Evolutionary conservation across 1,140 invertebrate species (phyloP), one percentile per base, ranked within the genome.

Genomic region (Akabosia matsudoensis): DNA sequence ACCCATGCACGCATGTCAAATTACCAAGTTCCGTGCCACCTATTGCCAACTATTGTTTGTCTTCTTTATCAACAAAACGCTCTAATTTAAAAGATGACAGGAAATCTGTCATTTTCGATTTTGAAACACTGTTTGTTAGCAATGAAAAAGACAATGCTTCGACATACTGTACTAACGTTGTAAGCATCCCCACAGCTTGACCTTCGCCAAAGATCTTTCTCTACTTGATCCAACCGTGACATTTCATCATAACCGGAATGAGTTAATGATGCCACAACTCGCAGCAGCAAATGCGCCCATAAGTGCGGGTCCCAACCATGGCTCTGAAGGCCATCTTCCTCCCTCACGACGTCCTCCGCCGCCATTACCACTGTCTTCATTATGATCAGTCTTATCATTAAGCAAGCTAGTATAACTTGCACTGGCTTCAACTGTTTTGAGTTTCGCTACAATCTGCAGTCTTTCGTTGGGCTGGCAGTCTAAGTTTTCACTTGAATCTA

Each of bases 311-410:
- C 61, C 61, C 24, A 67, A 22, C 61, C 61, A 67, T 30, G 61
- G 61, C n/a, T 67, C 61, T 1, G 61, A 67, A 28, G 61, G 61
- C 61, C 61, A 67, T 31, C 61, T 67, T 28, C 61, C 13, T 7
- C 61, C 4, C 10, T 30, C 24, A 16, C 28, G 61, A 1, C 31
- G 3, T 2, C 28, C 24, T 4, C 28, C 61, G 31, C 28, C 54
- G 14, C 54, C 54, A 56, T 67, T 61, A 14, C 22, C n/a, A 61
- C 54, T 61, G 4, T 22, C 26, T n/a, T 22, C 61, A 28, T 4
- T 28, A 4, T 13, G 2, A 7, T 67, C 61, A 67, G 61, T 30
- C 61, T 67, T 67, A 10, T 45, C 37, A 10, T 7, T 45, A 30
- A 30, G 31, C 26, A 67, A 67, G 30, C 13, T 3, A 31, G 13